These are phyloP conservation scores for Hassar affinis DNA, from an alignment of 2,113 vertebrate species.

Conservation along the genomic window DNA sequence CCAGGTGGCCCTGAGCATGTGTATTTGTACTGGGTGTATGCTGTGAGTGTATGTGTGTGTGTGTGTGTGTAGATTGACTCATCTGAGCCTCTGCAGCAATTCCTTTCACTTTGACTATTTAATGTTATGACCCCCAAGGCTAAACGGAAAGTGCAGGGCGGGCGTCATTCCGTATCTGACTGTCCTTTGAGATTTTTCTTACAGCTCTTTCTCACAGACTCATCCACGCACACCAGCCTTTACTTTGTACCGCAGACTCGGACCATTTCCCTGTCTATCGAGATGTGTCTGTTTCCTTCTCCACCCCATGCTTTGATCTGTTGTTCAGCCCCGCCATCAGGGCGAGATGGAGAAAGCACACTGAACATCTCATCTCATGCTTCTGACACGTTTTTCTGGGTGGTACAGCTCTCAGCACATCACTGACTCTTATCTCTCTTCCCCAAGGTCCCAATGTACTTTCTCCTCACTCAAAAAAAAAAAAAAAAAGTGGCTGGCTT, in stretches of 20 bases:
- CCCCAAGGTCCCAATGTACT: constrained; percentile 18
- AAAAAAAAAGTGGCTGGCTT: constrained; percentile 20
- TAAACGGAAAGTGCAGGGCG: constrained; percentile 9
- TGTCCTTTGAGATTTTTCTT: constrained; percentile 16
- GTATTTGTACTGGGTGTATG: background rate
- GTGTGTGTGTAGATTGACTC: background rate
- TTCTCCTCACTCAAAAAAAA: constrained; percentile 26
- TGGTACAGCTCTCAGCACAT: constrained; percentile 22
- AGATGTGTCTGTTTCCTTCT: constrained; percentile 10
- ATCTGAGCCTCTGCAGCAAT: background rate
- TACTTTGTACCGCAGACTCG: background rate
- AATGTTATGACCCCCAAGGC: constrained; percentile 38
- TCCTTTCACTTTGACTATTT: constrained; percentile 34
- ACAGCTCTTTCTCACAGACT: background rate
- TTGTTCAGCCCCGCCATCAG: constrained; percentile 5
- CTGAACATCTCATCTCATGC: background rate
- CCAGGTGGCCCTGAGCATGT: background rate
- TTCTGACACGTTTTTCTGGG: constrained; percentile 37
- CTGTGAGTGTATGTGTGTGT: background rate
- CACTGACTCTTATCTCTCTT: constrained; percentile 27
- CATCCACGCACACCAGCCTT: background rate
- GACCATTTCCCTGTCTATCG: background rate
- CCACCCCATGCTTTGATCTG: constrained; percentile 40
- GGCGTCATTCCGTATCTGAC: constrained; percentile 1
- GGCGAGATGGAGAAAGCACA: constrained; percentile 1